Conservation (phyloP, 2,797 vertebrate species). For the Alauda arvensis region DNA sequence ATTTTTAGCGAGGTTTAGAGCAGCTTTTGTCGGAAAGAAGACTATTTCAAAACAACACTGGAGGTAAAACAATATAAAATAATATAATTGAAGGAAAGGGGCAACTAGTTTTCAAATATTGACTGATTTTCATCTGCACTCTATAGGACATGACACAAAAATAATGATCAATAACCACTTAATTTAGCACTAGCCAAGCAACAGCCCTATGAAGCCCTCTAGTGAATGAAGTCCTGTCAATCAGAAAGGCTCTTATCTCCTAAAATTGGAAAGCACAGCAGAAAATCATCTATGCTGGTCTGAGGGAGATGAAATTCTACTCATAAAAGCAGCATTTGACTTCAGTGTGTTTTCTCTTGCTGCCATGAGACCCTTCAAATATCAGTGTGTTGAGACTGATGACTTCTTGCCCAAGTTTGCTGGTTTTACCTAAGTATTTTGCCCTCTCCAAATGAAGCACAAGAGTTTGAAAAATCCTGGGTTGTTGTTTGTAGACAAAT, state of each 20-base stretch:
- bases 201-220: background rate
- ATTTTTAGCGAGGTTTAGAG: background rate
- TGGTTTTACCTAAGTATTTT: background rate
- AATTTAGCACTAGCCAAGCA: background rate
- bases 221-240: background rate
- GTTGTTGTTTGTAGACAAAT: background rate
- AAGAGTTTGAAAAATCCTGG: background rate
- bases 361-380: background rate
- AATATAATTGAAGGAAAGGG: background rate
- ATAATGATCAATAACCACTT: background rate
- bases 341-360: background rate
- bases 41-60: background rate
- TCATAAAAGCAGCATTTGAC: background rate
- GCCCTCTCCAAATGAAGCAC: background rate
- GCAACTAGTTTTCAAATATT: background rate
- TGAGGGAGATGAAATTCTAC: background rate
- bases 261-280: background rate
- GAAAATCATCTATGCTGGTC: background rate
- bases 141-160: background rate
- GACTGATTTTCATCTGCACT: background rate
- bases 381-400: background rate
- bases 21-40: background rate
- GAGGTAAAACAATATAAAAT: background rate
- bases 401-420: background rate
- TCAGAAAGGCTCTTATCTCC: background rate